Evolutionary conservation across 2,113 vertebrate species (phyloP), one percentile per base, ranked within the genome.

Genomic region (Phycodurus eques): DNA sequence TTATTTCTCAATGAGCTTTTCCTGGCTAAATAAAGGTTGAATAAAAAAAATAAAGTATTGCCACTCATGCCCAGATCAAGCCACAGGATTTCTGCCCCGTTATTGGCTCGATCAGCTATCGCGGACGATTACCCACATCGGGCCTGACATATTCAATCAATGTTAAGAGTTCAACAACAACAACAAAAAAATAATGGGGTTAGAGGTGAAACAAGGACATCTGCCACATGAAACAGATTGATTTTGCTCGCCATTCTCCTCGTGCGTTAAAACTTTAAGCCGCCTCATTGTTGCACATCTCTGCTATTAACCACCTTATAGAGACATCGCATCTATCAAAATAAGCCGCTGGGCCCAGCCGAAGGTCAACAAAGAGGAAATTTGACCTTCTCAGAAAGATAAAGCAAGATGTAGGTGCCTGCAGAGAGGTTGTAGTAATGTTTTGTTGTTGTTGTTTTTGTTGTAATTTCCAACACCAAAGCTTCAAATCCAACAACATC

Each of bases 141-240:
- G 27, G 27, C 27, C 27, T 27, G 27, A 27, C 27, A 27, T 27
- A 27, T 27, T 27, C 27, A 27, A 27, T 17, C 15, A 6, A 10
- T 10, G 43, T 44, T 44, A 44, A 44, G 10, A 44, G 43, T 44
- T 44, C 2, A 3, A 11, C 5, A 54, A n/a, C 20, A 10, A 54
- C 20, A 54, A 54, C 5, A 8, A 22, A 46, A 27, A 1, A 65
- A 47, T 27, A 47, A 64, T 5, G 9, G 78, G 74, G 79, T 73
- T 17, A 42, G 67, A 63, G 47, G 43, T 47, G 53, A 79, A 67
- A 49, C 46, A 60, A 76, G 72, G 82, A 84, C 73, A 86, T 84
- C 70, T 78, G 70, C 83, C 49, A 80, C 69, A 78, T 82, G 80
- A 90, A 91, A 92, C 90, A 92, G 90, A 93, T 93, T 92, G 92